Evolutionary conservation across 2,888 invertebrate genomes (phyloP), one percentile per base, ranked within the genome.

Genomic region (Scrobipalpa costella): DNA sequence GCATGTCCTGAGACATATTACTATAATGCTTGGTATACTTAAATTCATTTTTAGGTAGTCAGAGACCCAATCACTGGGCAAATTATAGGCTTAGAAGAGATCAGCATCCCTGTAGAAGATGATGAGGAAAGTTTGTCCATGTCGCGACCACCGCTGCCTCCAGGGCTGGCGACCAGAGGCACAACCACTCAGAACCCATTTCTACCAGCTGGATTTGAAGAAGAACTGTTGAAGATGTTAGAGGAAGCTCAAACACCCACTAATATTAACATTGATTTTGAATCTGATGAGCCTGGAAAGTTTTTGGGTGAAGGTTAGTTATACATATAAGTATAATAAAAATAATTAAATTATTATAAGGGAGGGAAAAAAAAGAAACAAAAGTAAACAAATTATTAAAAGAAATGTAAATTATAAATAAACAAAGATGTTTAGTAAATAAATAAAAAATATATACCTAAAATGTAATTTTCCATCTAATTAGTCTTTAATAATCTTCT

Each of bases 151-250:
- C 97, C 97, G 0, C 93, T 95, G 49, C 94, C 95, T 8, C 93
- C 95, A 2, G 90, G 92, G 50, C 93, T 95, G 75, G 93, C 95
- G 58, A 93, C 95, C 0, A 92, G 94, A 72, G 98, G 98, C 15
- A 95, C 94, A 61, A 93, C 95, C 0, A 95, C 94, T 65, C 97
- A 96, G 80, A 95, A 94, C 77, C 97, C 97, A 0, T 98, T 98
- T 81, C 94, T 96, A 93, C 98, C 98, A 0, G 98, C 96, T 57
- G 96, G 97, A 1, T 95, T 97, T 80, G 92, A 94, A 67, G 89
- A 93, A 58, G 92, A 93, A 63, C 70, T 90, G 0, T 85, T 88
- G 17, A 90, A 91, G 69, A 84, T 93, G 65, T 77, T 90, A 15
- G 79, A 86, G 59, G 79, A 83, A 57, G 80, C 83, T 2, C 69